Conservation (phyloP, 2,113 vertebrate species). For the Gymnorhina tibicen region DNA sequence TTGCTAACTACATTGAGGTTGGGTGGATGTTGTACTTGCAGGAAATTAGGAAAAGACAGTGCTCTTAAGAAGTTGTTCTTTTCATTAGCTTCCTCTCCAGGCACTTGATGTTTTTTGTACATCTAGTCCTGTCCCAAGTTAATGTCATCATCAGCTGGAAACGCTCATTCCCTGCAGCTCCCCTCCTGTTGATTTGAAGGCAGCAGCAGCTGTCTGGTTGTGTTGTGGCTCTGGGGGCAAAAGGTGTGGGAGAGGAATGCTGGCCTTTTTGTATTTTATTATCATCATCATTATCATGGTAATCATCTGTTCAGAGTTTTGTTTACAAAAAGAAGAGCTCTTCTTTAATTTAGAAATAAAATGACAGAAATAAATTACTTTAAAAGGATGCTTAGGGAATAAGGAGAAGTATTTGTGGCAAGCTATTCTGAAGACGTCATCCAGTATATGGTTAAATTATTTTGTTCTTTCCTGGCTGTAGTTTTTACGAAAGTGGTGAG, state of each 20-base stretch:
- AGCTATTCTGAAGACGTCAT: background rate
- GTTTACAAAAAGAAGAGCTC: background rate
- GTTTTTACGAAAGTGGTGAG: background rate
- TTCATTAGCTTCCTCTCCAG: background rate
- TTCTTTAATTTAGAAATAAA: slow-evolving; percentile 4
- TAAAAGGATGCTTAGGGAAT: background rate
- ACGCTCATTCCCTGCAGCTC: rapidly evolving
- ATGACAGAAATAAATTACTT: background rate
- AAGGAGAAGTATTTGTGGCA: background rate
- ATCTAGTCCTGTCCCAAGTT: background rate
- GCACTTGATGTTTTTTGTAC: background rate
- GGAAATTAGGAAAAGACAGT: background rate
- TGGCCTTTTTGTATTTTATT: background rate
- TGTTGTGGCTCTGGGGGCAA: background rate
- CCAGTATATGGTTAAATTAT: background rate
- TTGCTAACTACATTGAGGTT: background rate
- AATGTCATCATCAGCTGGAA: background rate
- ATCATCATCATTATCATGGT: background rate
- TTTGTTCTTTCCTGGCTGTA: slow-evolving; percentile 17
- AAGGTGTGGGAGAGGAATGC: background rate
- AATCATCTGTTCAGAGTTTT: background rate
- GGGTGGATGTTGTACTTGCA: background rate
- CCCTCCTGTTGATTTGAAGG: background rate
- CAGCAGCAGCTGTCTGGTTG: background rate
- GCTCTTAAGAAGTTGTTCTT: background rate